Evolutionary conservation across 2,113 vertebrate species (phyloP), one percentile per base, ranked within the genome.

Genomic region (Zosterops japonicus): DNA sequence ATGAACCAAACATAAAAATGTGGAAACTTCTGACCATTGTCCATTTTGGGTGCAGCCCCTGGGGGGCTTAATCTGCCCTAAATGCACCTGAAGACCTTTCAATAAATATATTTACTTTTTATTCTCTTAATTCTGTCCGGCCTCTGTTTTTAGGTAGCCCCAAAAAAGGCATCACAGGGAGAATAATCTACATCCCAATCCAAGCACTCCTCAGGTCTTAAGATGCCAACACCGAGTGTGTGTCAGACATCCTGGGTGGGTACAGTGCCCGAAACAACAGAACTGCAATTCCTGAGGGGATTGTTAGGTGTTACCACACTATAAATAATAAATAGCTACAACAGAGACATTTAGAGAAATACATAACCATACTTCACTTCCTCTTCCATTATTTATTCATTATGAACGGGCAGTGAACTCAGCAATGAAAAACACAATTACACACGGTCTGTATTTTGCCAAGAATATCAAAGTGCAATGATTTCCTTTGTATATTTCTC

Each of bases 51-150:
- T 65, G 49, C 0, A 55, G 60, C 3, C 15, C 60, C 9, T 44
- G 31, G 31, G 36, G 6, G 36, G 46, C 6, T 79, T 29, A 0
- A 0, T 18, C 49, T 44, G 20, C 19, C 39, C 2, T 0, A 53
- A 53, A 53, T 65, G 39, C 12, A 44, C 20, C 11, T 65, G 60
- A 19, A 29, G 8, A 2, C 1, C 6, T 15, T 44, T 35, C 19
- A 6, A 29, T 64, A 44, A 55, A 79, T 23, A 44, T 0, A 4
- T 2, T 15, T 36, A 9, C 16, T 67, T 67, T 67, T 67, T 36
- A 67, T 31, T 80, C 3, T 3, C 20, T 36, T 56, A 3, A 36
- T 46, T 3, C 0, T 55, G 31, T 20, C 41, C 67, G 50, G 9
- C 3, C 41, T 67, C 33, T 67, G 27, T 1, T 67, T 67, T 46